These are phyloP conservation scores for Stomatorhinus walkeri DNA, from an alignment of 2,797 vertebrate genomes.

Conservation along the genomic window DNA sequence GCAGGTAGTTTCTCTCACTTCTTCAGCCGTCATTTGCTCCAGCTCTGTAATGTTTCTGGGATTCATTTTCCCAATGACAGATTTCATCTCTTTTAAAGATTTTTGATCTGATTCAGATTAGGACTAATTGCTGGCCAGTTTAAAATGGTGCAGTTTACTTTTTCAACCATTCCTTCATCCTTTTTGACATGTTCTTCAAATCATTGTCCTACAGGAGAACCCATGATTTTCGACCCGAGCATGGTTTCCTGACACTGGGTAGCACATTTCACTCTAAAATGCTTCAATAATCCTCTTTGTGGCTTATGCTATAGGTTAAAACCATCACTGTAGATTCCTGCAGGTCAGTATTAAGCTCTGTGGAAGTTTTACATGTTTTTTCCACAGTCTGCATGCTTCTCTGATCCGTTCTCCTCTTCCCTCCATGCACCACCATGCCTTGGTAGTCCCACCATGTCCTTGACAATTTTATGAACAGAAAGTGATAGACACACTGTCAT, in stretches of 20 bases:
- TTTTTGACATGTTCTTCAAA: not conserved
- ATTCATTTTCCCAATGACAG: not conserved
- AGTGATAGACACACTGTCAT: not conserved
- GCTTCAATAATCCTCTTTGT: not conserved
- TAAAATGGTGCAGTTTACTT: not conserved
- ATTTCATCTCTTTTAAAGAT: not conserved
- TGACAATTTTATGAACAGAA: not conserved
- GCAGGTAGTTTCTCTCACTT: not conserved
- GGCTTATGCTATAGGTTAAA: not conserved
- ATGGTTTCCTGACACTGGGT: not conserved
- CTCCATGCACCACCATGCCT: not conserved
- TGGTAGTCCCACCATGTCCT: not conserved
- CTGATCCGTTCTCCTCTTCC: not conserved
- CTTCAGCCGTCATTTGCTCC: not conserved
- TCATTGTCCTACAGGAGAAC: not conserved
- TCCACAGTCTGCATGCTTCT: not conserved
- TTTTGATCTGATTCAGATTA: not conserved
- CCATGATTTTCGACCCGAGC: not conserved
- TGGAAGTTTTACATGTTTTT: not conserved
- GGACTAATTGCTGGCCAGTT: not conserved
- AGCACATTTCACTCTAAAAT: not conserved
- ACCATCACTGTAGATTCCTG: not conserved
- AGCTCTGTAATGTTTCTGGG: not conserved
- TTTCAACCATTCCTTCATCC: not conserved
- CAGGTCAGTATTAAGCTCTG: not conserved